Base-by-base conservation (phyloP, 2,113 vertebrate species). In the Cynopterus brachyotis region DNA sequence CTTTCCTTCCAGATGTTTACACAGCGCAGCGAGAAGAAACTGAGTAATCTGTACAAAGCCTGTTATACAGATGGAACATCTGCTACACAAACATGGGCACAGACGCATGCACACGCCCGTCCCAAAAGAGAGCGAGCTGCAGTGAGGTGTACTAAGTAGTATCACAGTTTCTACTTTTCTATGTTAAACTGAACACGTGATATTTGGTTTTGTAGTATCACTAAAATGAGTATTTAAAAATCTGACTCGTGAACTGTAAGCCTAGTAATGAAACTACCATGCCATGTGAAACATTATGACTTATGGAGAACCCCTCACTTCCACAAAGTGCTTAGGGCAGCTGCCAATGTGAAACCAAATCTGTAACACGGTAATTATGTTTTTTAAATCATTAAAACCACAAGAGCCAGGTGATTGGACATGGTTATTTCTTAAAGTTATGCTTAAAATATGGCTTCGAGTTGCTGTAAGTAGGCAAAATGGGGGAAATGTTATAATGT, bases 381-480 rank as follows among this genome's bases (percentile, higher is more conserved):
- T 69, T 88, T 72, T 62, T 3, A 10, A 91, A 96, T 67, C 66
- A 96, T 60, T 95, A 91, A 96, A 97, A 89, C 93, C 9, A 82
- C 57, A 93, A 88, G 57, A 20, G 79, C 37, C 40, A 94, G 60
- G 53, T 13, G 80, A 66, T 10, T 89, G 37, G 76, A 93, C 55
- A 40, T 17, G 20, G 22, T 17, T 81, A 37, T 12, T 92, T 88
- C 64, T 19, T 88, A 59, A 96, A 76, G 59, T 47, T 93, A 87
- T 93, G 17, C 59, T 72, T 50, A 84, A 83, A 95, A 87, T 50
- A 9, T 70, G 66, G 20, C 24, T 87, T 26, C 86, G 50, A 90
- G 60, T 95, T 91, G 80, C 28, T 55, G 10, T 66, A 73, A 80
- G 42, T 67, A 92, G 50, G 69, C 45, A 89, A 92, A 84, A 90